These are phyloP conservation scores for Hybognathus amarus DNA, from an alignment of 2,797 vertebrate genomes.

Conservation along the genomic window DNA sequence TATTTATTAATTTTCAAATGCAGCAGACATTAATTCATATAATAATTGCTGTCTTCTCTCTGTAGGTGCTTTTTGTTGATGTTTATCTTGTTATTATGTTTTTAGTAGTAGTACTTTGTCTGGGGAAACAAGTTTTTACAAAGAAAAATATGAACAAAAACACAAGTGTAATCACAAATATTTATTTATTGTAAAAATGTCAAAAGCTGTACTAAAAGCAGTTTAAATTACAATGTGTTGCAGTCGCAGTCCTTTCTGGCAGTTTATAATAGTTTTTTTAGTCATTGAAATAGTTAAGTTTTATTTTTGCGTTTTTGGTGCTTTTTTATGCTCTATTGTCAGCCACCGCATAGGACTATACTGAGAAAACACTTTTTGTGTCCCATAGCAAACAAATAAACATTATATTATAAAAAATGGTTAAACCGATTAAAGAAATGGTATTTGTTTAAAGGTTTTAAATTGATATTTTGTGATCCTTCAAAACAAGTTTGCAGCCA, in stretches of 20 bases:
- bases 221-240: too few relatives aligned
- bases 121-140: neutral
- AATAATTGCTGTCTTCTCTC: slow-evolving; percentile 2
- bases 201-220: too few relatives aligned
- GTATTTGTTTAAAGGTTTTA: neutral
- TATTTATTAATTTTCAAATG: slow-evolving; percentile 11
- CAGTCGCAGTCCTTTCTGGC: too few relatives aligned
- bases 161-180: too few relatives aligned
- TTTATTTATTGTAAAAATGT: too few relatives aligned
- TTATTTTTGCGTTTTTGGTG: neutral
- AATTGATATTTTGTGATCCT: too few relatives aligned
- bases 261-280: too few relatives aligned
- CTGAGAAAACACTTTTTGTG: neutral
- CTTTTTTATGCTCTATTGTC: neutral
- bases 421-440: neutral
- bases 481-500: too few relatives aligned
- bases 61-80: neutral
- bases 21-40: slow-evolving; percentile 1
- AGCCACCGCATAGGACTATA: too few relatives aligned
- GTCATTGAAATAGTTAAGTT: too few relatives aligned
- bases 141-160: too few relatives aligned
- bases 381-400: neutral
- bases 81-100: slow-evolving; percentile 1
- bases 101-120: neutral
- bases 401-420: neutral